These are phyloP conservation scores for Neoniphon sammara DNA, from an alignment of 2,797 vertebrate species.

Conservation along the genomic window DNA sequence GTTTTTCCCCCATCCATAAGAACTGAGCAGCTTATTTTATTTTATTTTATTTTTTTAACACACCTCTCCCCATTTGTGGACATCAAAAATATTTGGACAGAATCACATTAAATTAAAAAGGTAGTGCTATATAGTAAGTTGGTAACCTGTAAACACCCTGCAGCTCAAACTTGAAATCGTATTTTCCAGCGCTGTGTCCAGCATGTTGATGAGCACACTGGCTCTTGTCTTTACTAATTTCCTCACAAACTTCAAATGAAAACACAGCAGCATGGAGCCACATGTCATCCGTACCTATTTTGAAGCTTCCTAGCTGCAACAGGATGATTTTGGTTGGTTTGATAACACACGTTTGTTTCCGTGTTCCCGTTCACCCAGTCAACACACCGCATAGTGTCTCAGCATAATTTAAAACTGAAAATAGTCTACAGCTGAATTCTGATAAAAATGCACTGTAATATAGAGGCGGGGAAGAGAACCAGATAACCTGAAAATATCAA, in stretches of 20 bases:
- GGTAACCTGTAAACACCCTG: slow-evolving; percentile 15
- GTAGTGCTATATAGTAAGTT: slow-evolving; percentile 10
- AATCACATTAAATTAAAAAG: slow-evolving; percentile 13
- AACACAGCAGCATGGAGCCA: background rate
- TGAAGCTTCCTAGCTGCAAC: background rate
- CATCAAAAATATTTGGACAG: too few species aligned
- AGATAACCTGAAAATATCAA: slow-evolving; percentile 3
- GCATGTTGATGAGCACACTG: slow-evolving; percentile 10
- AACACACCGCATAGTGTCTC: slow-evolving; percentile 9
- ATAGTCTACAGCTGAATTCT: slow-evolving; percentile 19
- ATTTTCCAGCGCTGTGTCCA: slow-evolving; percentile 17
- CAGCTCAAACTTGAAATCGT: slow-evolving; percentile 18
- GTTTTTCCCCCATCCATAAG: too few species aligned
- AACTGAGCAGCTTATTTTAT: too few species aligned
- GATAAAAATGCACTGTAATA: slow-evolving; percentile 22
- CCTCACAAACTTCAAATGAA: slow-evolving; percentile 5
- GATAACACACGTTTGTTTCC: slow-evolving; percentile 38
- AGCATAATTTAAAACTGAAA: slow-evolving; percentile 25
- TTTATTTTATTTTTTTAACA: too few species aligned
- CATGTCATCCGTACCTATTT: background rate
- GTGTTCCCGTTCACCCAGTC: slow-evolving; percentile 6
- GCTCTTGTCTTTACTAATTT: background rate
- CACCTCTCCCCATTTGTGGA: too few species aligned
- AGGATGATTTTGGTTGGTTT: slow-evolving; percentile 8
- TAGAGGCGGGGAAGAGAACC: background rate